Evolutionary conservation across 2,888 invertebrate genomes (phyloP).

Genomic region (Hyalella azteca): DNA sequence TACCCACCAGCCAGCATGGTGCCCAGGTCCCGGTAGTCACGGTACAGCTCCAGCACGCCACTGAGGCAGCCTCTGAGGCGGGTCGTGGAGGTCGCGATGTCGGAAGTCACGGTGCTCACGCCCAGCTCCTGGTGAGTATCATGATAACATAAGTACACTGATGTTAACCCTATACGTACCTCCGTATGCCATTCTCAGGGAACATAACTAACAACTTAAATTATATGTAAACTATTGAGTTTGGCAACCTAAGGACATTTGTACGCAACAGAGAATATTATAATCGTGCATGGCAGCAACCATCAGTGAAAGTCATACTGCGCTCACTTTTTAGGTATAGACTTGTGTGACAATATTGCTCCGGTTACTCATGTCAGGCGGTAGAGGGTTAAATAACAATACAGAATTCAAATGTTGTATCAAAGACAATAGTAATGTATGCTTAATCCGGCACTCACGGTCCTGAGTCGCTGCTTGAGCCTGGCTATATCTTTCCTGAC

Average conservation of each 20-base stretch:
- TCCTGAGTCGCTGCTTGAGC: constrained; percentile 33
- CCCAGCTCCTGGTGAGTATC: constrained; percentile 60
- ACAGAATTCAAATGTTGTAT: background rate
- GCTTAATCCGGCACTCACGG: background rate
- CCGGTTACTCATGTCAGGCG: too few relatives aligned
- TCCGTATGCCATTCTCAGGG: too few relatives aligned
- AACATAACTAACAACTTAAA: too few relatives aligned
- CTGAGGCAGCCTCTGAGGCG: constrained; percentile 90
- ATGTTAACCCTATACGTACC: too few relatives aligned
- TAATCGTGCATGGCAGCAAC: too few relatives aligned
- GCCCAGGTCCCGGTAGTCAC: constrained; percentile 77
- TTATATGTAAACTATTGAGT: too few relatives aligned
- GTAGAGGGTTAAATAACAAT: background rate
- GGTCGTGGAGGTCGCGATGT: constrained; percentile 64
- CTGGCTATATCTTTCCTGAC: constrained; percentile 50
- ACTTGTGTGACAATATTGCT: too few relatives aligned
- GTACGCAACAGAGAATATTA: too few relatives aligned
- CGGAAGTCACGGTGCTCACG: constrained; percentile 61
- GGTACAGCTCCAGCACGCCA: constrained; percentile 77
- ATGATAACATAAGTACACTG: too few relatives aligned
- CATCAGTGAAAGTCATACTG: too few relatives aligned
- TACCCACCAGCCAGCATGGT: constrained; percentile 59
- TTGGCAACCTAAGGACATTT: too few relatives aligned
- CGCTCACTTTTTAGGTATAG: too few relatives aligned
- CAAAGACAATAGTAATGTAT: background rate